Evolutionary conservation across 2,888 invertebrate species (phyloP), one percentile per base, ranked within the genome.

Genomic region (Ectobius pallidus): DNA sequence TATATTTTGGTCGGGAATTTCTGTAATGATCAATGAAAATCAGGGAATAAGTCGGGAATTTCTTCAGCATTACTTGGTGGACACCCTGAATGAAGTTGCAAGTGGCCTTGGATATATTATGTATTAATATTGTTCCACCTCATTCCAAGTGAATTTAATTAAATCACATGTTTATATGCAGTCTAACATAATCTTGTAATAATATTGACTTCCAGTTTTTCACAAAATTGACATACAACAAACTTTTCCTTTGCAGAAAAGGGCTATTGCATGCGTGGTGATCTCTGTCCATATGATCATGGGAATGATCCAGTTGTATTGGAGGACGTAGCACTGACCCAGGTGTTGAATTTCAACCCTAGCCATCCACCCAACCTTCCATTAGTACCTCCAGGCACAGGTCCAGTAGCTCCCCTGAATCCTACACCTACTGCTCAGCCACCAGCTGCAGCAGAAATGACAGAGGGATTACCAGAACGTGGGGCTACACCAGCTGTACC

Each of bases 221-320:
- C n/a, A n/a, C n/a, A n/a, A n/a, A n/a, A n/a, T n/a, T n/a, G n/a
- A n/a, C n/a, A n/a, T n/a, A n/a, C n/a, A n/a, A n/a, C n/a, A n/a
- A n/a, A n/a, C n/a, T 34, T 34, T 34, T 77, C 76, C 76, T 72
- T 83, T 82, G 18, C 86, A 92, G 96, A 96, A 82, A 95, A 95
- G 80, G 97, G 97, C 1, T 96, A 93, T 82, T 99, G 99, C 83
- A 95, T 98, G 90, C 89, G 95, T 3, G 99, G 99, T 0, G 99
- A 99, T 82, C 89, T 96, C 74, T 99, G 99, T 82, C 95, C 94
- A 4, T 99, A 91, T 87, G 98, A 99, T 85, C 99, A 99, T 85
- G 99, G 99, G 6, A 88, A 91, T 0, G 98, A 99, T 83, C 98
- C 99, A 0, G 95, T 99, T 0, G 95, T 99, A 1, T 85, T 99